phyloP scores from a whole-genome alignment of 2,888 invertebrate genomes.

The Coelopa pilipes region DNA sequence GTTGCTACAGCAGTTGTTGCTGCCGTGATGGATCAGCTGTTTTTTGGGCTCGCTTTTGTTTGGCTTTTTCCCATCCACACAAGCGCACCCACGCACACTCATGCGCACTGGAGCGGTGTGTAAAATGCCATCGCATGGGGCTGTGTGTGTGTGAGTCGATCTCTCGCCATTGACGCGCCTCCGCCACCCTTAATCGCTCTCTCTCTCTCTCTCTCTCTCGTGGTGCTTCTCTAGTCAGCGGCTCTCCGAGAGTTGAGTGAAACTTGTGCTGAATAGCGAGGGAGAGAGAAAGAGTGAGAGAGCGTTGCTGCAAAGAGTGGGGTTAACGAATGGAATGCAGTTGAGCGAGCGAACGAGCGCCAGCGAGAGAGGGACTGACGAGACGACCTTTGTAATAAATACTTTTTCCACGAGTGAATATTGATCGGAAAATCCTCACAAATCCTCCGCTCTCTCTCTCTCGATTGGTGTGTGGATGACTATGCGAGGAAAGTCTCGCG shows the following conservation, averaged over 20 bases:
- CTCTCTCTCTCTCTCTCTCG: not conserved
- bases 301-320: not conserved
- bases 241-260: not conserved
- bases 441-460: too few relatives aligned
- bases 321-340: not conserved
- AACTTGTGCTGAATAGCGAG: too few relatives aligned
- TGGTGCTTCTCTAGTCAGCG: too few relatives aligned
- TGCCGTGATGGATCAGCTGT: constrained; percentile 32
- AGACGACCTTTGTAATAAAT: constrained; percentile 2
- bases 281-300: not conserved
- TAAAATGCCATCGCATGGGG: not conserved
- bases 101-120: constrained; percentile 19
- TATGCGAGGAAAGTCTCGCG: too few relatives aligned
- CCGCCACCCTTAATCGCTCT: not conserved
- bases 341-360: not conserved
- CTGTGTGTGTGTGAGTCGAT: not conserved
- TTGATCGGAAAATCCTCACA: too few relatives aligned
- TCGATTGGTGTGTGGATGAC: too few relatives aligned
- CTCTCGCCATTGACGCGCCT: not conserved
- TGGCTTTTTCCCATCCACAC: not conserved
- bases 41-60: constrained; percentile 13
- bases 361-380: too few relatives aligned
- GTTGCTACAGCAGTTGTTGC: not conserved
- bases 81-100: not conserved
- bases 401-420: not conserved